Evolutionary conservation across 2,113 vertebrate genomes (phyloP).

Genomic region (Scartelaos histophorus): DNA sequence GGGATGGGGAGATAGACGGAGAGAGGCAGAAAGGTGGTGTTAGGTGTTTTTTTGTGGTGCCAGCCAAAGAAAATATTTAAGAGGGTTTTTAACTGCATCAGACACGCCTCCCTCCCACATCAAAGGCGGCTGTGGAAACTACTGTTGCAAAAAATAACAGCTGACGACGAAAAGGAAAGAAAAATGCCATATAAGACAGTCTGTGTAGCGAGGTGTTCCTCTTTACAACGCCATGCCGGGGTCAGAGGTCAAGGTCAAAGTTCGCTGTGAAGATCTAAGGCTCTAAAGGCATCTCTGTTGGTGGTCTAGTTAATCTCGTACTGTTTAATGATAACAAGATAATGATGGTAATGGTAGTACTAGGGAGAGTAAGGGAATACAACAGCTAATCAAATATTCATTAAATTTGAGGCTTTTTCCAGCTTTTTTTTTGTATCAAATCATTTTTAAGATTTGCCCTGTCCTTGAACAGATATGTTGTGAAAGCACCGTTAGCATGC

Average conservation of each 20-base stretch:
- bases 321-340: neutral
- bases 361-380: neutral
- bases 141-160: conserved; percentile 37
- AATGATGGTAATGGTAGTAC: neutral
- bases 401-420: neutral
- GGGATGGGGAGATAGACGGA: neutral
- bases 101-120: conserved; percentile 54
- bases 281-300: neutral
- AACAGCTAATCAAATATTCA: neutral
- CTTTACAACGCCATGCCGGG: neutral
- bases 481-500: too few relatives aligned
- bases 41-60: neutral
- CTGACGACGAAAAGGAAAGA: conserved; percentile 27
- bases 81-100: conserved; percentile 41
- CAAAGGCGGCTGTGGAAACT: conserved; percentile 47
- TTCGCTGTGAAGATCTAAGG: conserved; percentile 4
- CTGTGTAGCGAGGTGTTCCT: neutral
- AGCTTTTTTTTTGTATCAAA: too few relatives aligned
- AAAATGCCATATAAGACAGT: neutral
- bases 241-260: conserved; percentile 17
- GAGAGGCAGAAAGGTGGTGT: neutral
- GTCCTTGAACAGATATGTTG: too few relatives aligned
- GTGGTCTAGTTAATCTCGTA: neutral
- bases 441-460: too few relatives aligned
- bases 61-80: conserved; percentile 66